phyloP scores from a whole-genome alignment of 2,797 vertebrate genomes.

The Acipenser oxyrinchus region DNA sequence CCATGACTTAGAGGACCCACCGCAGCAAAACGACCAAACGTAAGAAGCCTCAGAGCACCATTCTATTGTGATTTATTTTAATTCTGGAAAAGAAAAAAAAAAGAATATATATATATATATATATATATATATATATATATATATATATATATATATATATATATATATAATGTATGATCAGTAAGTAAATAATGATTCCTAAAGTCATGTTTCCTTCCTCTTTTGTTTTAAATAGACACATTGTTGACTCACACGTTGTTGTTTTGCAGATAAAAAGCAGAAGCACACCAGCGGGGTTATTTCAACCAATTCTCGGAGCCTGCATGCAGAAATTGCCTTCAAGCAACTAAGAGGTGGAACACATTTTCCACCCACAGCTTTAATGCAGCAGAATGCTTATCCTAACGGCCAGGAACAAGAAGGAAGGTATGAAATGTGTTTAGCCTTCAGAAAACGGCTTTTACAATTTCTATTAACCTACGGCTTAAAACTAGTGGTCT shows the following conservation, averaged over 20 bases:
- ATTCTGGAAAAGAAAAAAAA: not conserved
- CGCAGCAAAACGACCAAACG: conserved; percentile 41
- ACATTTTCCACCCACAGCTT: conserved; percentile 37
- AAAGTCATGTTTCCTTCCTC: not conserved
- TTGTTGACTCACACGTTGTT: conserved; percentile 5
- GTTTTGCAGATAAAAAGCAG: conserved; percentile 58
- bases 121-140: not conserved
- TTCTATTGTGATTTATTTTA: not conserved
- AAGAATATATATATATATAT: conserved; percentile 1
- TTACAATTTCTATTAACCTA: too few relatives aligned
- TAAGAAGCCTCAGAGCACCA: conserved; percentile 25
- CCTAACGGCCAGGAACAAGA: conserved; percentile 40
- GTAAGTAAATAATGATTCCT: not conserved
- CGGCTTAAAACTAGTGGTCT: too few relatives aligned
- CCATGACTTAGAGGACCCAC: conserved; percentile 48
- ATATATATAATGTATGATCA: not conserved
- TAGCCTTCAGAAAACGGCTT: too few relatives aligned
- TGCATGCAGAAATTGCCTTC: conserved; percentile 49
- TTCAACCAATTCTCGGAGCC: conserved; percentile 36
- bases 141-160: not conserved
- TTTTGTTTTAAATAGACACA: conserved; percentile 2
- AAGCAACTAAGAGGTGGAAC: conserved; percentile 47
- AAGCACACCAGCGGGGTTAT: conserved; percentile 40
- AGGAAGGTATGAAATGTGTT: conserved; percentile 41
- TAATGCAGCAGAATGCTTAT: conserved; percentile 38